phyloP scores from a whole-genome alignment of 2,797 vertebrate species.

The Heteromormyrus szaboi region DNA sequence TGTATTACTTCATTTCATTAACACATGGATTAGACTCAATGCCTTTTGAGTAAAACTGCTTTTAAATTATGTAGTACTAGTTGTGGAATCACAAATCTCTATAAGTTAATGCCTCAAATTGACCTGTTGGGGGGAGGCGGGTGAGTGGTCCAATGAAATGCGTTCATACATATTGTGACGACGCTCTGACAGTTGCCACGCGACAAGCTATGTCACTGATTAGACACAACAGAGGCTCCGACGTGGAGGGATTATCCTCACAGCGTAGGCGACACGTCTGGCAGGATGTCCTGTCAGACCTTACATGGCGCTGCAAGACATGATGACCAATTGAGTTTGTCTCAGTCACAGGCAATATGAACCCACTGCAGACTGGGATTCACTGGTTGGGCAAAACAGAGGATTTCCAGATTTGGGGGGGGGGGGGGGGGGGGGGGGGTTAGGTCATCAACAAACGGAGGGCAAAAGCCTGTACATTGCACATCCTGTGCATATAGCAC shows the following conservation, averaged over 20 bases:
- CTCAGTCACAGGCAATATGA: not conserved
- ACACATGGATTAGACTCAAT: not conserved
- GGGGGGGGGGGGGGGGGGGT: not conserved
- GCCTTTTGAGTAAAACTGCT: not conserved
- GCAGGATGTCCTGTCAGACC: conserved; percentile 11
- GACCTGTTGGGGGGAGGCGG: not conserved
- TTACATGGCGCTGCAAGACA: not conserved
- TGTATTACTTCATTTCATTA: not conserved
- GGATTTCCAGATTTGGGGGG: not conserved
- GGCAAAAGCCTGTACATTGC: not conserved
- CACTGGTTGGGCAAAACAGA: too few species aligned
- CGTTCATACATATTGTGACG: not conserved
- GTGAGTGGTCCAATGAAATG: not conserved
- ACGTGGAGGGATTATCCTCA: not conserved
- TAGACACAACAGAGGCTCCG: conserved; percentile 47
- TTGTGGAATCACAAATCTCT: not conserved
- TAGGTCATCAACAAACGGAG: not conserved
- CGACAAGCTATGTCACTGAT: not conserved
- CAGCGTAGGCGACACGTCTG: not conserved
- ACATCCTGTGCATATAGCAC: not conserved
- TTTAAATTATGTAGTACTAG: not conserved
- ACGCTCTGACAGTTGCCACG: not conserved
- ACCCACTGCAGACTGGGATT: not conserved
- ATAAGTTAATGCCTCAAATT: not conserved
- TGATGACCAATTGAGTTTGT: conserved; percentile 12